Percentiles rank a stretch among this genome's conserved stretches.
phyloP scores from a whole-genome alignment of 2,113 vertebrate species.

The Cervus canadensis region DNA sequence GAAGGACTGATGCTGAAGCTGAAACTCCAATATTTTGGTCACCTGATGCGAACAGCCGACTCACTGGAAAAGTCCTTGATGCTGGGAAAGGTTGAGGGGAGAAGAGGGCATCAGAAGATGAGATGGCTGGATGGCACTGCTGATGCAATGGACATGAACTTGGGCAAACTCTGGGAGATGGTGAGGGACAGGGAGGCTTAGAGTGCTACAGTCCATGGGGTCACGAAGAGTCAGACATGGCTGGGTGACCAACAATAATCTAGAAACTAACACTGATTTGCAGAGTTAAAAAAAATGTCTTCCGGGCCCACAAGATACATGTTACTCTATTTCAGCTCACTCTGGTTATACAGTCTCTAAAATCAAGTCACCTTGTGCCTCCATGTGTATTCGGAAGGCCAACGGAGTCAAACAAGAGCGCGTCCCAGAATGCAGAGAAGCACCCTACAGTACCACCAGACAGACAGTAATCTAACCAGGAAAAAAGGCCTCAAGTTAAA shows the following conservation, averaged over 20 bases:
- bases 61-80: not conserved
- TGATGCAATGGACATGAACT: not conserved
- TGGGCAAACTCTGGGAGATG: not conserved
- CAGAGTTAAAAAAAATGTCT: not conserved
- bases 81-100: not conserved
- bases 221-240: not conserved
- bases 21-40: not conserved
- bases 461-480: not conserved
- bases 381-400: not conserved
- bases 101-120: not conserved
- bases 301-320: not conserved
- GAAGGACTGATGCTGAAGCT: not conserved
- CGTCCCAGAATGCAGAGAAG: not conserved
- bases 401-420: not conserved
- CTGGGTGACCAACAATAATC: not conserved
- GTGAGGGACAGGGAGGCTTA: not conserved
- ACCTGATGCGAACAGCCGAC: not conserved
- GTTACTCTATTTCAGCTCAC: not conserved
- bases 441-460: not conserved
- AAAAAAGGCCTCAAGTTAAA: not conserved
- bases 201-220: fast-evolving
- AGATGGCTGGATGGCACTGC: not conserved
- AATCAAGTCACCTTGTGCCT: not conserved
- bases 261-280: not conserved
- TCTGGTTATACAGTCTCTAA: not conserved